A percentile compares a stretch with the other conserved stretches of the same genome.
Conservation (phyloP, 1,140 invertebrate species). For the Protaetia brevitarsis region DNA sequence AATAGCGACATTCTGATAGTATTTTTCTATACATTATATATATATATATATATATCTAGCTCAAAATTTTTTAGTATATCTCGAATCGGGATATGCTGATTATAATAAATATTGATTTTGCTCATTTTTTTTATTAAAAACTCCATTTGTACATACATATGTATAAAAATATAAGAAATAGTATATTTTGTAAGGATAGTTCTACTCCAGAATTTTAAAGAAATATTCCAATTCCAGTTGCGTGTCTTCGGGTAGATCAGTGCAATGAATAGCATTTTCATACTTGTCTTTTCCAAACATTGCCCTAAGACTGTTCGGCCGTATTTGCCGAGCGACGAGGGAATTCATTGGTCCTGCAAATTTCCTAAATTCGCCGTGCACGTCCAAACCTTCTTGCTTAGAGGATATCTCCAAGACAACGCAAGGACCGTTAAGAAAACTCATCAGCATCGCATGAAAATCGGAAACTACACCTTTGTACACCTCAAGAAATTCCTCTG, state of each 20-base stretch:
- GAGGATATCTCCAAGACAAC: conserved; percentile 81
- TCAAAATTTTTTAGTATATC: too few species aligned
- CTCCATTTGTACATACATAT: background rate
- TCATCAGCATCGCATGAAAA: conserved; percentile 59
- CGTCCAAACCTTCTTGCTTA: conserved; percentile 57
- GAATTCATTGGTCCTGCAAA: conserved; percentile 86
- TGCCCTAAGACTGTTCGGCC: conserved; percentile 80
- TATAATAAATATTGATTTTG: too few species aligned
- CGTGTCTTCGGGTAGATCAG: conserved; percentile 85
- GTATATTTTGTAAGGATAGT: background rate
- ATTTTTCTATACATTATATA: too few species aligned
- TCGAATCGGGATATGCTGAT: too few species aligned
- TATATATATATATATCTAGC: too few species aligned
- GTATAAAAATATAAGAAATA: conserved; percentile 5
- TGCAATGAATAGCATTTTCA: conserved; percentile 89
- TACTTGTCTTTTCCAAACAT: conserved; percentile 79
- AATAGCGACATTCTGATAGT: too few species aligned
- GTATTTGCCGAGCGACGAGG: conserved; percentile 77
- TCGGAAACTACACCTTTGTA: conserved; percentile 88
- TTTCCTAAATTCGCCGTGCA: conserved; percentile 74
- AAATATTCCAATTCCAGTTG: conserved; percentile 80
- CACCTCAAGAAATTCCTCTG: conserved; percentile 89
- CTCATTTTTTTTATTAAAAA: background rate
- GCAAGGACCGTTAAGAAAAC: conserved; percentile 66
- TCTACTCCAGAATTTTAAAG: conserved; percentile 67